phyloP scores from a whole-genome alignment of 30 jellyfish, hydroid and myxozoan genomes.

The Turritopsis dohrnii region DNA sequence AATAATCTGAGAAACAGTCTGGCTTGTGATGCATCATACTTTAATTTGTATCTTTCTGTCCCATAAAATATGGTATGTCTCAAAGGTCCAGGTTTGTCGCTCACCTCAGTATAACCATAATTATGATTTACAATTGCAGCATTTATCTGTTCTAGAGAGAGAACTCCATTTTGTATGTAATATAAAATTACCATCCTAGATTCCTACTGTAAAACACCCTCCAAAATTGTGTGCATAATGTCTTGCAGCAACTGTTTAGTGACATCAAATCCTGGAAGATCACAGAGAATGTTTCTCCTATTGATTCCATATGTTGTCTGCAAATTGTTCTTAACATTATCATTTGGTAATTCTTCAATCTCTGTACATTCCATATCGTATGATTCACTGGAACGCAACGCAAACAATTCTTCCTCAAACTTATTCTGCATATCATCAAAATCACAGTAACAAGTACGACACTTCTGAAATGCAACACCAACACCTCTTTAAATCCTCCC shows the following conservation, averaged over 20 bases:
- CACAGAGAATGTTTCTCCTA: background rate
- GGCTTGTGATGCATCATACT: background rate
- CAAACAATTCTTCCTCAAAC: constrained; percentile 14
- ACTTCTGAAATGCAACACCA: constrained; percentile 44
- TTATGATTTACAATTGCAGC: background rate
- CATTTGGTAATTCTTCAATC: constrained; percentile 20
- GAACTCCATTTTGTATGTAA: background rate
- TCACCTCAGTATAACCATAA: background rate
- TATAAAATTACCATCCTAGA: background rate
- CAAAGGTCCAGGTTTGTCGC: constrained; percentile 3
- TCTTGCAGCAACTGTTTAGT: background rate
- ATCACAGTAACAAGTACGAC: constrained; percentile 34
- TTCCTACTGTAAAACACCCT: background rate
- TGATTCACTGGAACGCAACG: constrained; percentile 6
- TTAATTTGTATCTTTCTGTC: background rate
- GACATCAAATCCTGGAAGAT: background rate
- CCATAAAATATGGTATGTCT: background rate
- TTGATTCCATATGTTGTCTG: background rate
- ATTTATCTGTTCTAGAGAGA: background rate
- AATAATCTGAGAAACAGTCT: background rate
- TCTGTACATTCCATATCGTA: constrained; percentile 16
- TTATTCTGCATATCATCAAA: constrained; percentile 32
- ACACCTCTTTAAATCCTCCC: constrained; percentile 55
- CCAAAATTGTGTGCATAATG: background rate
- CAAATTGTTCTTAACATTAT: background rate